These are phyloP conservation scores for Drosophila parabipectinata DNA, from an alignment of 1,140 invertebrate genomes.

Conservation along the genomic window DNA sequence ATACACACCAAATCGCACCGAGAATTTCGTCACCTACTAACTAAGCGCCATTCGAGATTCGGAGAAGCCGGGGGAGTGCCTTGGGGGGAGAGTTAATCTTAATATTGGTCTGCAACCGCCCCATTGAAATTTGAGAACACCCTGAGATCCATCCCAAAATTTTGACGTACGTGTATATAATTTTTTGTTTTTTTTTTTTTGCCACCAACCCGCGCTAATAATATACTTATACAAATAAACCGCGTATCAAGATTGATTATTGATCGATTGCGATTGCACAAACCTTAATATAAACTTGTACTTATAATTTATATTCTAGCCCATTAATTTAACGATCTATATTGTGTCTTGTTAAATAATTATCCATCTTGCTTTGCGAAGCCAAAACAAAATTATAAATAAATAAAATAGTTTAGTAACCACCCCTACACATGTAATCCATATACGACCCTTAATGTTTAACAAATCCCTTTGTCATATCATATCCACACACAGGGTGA, in stretches of 20 bases:
- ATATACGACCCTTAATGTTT: constrained; percentile 31
- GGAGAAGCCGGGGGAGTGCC: constrained; percentile 5
- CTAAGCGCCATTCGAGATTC: constrained; percentile 39
- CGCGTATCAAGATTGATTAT: constrained; percentile 38
- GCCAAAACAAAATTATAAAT: constrained; percentile 5
- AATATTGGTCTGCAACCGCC: not conserved
- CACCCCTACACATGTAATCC: constrained; percentile 17
- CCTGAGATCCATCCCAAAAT: constrained; percentile 47
- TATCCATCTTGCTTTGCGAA: constrained; percentile 37
- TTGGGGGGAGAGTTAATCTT: constrained; percentile 2
- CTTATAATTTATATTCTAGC: constrained; percentile 50
- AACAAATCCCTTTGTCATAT: constrained; percentile 28
- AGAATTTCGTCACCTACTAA: constrained; percentile 46
- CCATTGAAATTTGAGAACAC: constrained; percentile 9
- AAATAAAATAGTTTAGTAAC: constrained; percentile 34
- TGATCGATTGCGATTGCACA: constrained; percentile 69
- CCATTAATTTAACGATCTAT: constrained; percentile 50
- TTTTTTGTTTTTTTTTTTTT: constrained; percentile 67
- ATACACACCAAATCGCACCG: constrained; percentile 18
- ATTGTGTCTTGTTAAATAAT: constrained; percentile 38
- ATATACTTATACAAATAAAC: constrained; percentile 57
- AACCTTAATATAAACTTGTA: constrained; percentile 48
- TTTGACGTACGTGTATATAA: constrained; percentile 84
- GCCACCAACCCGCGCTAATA: constrained; percentile 34
- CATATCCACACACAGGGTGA: constrained; percentile 39